Base-by-base conservation (phyloP, 2,888 invertebrate genomes). In the Drosophila conformis region DNA sequence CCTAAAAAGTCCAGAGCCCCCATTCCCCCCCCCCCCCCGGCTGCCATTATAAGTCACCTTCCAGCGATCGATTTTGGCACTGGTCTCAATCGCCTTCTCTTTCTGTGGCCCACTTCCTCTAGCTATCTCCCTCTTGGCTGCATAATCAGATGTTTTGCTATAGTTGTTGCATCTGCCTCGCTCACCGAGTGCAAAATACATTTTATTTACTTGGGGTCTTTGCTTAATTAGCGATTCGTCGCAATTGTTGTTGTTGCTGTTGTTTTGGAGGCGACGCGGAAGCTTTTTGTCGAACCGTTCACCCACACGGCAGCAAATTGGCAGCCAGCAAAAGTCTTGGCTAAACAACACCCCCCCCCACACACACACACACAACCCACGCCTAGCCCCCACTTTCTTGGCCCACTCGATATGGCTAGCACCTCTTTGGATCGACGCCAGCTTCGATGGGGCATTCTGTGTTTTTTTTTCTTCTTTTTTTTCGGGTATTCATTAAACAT, bases 161-260 rank as follows among this genome's bases (percentile, higher is more conserved):
- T 33, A 21, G n/a, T 53, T 38, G 36, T 29, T 56, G 48, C 68
- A 68, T 35, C 53, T 51, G 52, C 73, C 65, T 49, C 49, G 68
- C 57, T 60, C 35, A 10, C 6, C 66, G 61, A 79, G 85, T 73
- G 71, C 83, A 84, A 82, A 87, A 85, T 85, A 69, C 77, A 87
- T 72, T 87, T 85, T 77, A 87, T 84, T 82, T 85, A 87, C 82
- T 87, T 67, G 69, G 29, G 65, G 68, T 59, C 73, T 72, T 73
- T 83, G 88, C 85, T 87, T 84, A 83, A 84, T 84, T 84, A 84
- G 86, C 80, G 77, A 60, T 65, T 75, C 76, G 65, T 71, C 82
- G 70, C 69, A 61, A 49, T 61, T 49, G 40, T 71, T 54, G 25
- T 59, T 66, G 48, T 57, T 63, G 42, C 38, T 29, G 27, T 42